Evolutionary conservation across 2,888 invertebrate species (phyloP).

Genomic region (Drosophila putrida): DNA sequence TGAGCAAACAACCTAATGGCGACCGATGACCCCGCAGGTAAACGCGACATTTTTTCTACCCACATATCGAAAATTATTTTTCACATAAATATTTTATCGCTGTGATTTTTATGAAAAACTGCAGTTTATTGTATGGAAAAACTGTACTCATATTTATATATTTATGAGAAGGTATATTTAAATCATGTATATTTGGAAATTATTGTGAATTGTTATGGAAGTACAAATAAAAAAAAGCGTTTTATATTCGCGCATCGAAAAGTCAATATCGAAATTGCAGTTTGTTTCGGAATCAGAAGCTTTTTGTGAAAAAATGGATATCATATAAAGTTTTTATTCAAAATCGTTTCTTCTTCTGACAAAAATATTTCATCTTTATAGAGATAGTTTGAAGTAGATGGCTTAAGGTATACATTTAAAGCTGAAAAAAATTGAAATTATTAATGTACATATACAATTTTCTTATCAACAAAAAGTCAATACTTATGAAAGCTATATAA

Average conservation of each 20-base stretch:
- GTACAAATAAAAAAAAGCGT: neutral
- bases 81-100: conserved; percentile 12
- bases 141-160: conserved; percentile 2
- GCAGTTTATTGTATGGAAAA: neutral
- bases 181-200: conserved; percentile 27
- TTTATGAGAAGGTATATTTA: conserved; percentile 2
- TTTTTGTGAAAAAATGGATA: neutral
- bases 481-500: conserved; percentile 31
- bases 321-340: neutral
- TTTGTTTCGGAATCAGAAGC: neutral
- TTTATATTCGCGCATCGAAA: neutral
- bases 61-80: conserved; percentile 3
- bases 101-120: conserved; percentile 3
- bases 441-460: conserved; percentile 20
- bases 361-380: no score
- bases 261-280: conserved; percentile 7
- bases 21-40: conserved; percentile 28
- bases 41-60: conserved; percentile 7
- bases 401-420: no score
- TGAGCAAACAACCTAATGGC: conserved; percentile 23
- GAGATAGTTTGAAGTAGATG: no score
- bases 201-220: conserved; percentile 1
- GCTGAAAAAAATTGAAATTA: no score
- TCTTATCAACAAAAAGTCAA: conserved; percentile 40
- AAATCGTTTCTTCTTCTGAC: neutral